Percentiles rank a stretch among this genome's conserved stretches.
phyloP scores from a whole-genome alignment of 2,888 invertebrate species.

The Chrysolina oricalcia region DNA sequence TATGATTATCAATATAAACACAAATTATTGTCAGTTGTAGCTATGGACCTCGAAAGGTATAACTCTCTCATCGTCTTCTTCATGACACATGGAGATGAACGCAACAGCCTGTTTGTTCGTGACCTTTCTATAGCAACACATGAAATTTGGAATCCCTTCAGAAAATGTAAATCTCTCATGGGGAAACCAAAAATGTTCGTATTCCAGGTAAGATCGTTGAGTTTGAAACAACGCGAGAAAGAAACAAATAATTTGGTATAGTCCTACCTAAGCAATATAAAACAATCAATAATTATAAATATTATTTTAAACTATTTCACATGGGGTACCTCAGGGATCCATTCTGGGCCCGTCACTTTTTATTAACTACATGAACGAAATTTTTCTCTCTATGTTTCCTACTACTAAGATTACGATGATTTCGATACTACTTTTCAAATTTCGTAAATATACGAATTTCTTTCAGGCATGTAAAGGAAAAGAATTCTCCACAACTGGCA shows the following conservation, averaged over 20 bases:
- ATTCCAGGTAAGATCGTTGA: conserved; percentile 61
- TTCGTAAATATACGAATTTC: neutral
- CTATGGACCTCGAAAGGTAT: conserved; percentile 54
- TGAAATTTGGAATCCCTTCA: conserved; percentile 62
- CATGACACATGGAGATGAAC: conserved; percentile 63
- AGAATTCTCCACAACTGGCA: conserved; percentile 44
- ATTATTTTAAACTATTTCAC: too few relatives aligned
- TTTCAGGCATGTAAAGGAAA: conserved; percentile 67
- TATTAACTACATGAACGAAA: too few relatives aligned
- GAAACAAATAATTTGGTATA: too few relatives aligned
- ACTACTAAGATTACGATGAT: neutral
- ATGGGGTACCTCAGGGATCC: too few relatives aligned
- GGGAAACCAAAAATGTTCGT: conserved; percentile 67
- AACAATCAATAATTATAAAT: too few relatives aligned
- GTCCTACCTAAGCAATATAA: too few relatives aligned
- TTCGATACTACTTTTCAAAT: too few relatives aligned
- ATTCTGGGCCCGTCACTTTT: too few relatives aligned
- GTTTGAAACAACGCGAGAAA: too few relatives aligned
- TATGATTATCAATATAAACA: too few relatives aligned
- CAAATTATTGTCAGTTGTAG: conserved; percentile 50
- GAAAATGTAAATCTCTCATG: conserved; percentile 54
- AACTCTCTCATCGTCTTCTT: conserved; percentile 65
- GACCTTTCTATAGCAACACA: conserved; percentile 55
- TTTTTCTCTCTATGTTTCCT: too few relatives aligned
- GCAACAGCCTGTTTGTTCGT: conserved; percentile 58